Evolutionary conservation across 2,888 invertebrate species (phyloP), one percentile per base, ranked within the genome.

Genomic region (Caenorhabditis sinica): DNA sequence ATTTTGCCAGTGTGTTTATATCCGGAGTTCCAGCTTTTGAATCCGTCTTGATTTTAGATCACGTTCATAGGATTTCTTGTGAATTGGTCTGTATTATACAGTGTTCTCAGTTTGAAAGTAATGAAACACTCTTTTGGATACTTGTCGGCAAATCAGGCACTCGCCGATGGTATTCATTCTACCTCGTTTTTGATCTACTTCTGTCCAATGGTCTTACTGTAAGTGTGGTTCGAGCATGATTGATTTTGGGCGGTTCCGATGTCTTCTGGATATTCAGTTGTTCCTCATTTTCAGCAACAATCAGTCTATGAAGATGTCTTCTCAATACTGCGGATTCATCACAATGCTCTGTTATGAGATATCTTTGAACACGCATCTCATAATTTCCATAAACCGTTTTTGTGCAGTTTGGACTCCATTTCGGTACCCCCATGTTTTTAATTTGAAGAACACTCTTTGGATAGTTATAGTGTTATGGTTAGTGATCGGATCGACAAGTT

Each of bases 71-170:
- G 86, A 2, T 72, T 80, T 51, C 25, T 60, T 4, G 61, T 72
- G 45, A 86, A 86, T 58, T 80, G 84, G 76, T 53, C 71, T 25
- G 69, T 86, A 5, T 76, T 84, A 6, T 56, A 73, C 65, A 76
- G 82, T 60, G 72, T 84, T 30, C 69, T 72, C 3, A 15, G 53
- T 0, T 61, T 79, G 17, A 65, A 76, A 5, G 61, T 83, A 0
- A 69, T 87, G 25, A 75, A 83, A 23, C 81, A 87, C 49, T 58
- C 87, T 15, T 87, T 87, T 74, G 87, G 87, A 2, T 75, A 61
- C 36, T 75, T 87, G 0, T 69, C 83, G 1, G 66, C 79, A 15
- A 81, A 76, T 23, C 87, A 87, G 49, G 79, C 82, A 1, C 20
- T 82, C 1, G 82, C 71, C 2, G 85, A 85, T 58, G 85, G 82